These are phyloP conservation scores for Malacoctenus gilli DNA, from an alignment of 2,797 vertebrate genomes.

Conservation along the genomic window DNA sequence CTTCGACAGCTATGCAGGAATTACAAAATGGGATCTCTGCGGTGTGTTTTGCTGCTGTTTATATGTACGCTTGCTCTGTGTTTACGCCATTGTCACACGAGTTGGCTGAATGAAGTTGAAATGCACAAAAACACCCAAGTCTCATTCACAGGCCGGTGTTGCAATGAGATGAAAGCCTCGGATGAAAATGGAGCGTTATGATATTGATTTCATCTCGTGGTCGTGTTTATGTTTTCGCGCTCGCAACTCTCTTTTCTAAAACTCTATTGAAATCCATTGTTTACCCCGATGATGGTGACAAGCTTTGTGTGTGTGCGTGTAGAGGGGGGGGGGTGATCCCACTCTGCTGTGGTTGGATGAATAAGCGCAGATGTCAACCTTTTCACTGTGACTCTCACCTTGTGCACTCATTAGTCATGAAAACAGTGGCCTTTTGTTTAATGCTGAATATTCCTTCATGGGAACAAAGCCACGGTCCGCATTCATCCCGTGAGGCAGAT, in stretches of 20 bases:
- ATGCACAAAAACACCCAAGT: neutral
- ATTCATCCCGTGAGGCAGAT: constrained; percentile 83
- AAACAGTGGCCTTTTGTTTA: constrained; percentile 88
- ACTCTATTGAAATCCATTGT: constrained; percentile 91
- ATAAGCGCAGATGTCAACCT: constrained; percentile 96
- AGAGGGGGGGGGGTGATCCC: constrained; percentile 90
- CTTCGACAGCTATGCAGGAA: neutral
- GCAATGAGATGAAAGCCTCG: neutral
- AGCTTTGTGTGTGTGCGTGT: too few relatives aligned
- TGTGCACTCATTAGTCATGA: constrained; percentile 92
- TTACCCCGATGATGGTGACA: constrained; percentile 87
- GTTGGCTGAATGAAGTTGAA: neutral
- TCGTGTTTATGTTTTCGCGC: constrained; percentile 1
- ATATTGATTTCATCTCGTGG: constrained; percentile 37
- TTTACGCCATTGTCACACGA: neutral
- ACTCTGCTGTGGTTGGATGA: constrained; percentile 91
- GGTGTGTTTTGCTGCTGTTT: neutral
- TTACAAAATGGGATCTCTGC: neutral
- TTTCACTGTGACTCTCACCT: constrained; percentile 93
- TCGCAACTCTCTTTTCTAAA: constrained; percentile 85
- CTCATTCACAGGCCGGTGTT: neutral
- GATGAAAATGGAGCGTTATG: neutral
- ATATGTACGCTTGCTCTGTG: neutral
- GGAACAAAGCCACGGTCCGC: constrained; percentile 86
- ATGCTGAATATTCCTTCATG: constrained; percentile 87